Evolutionary conservation across 2,113 vertebrate species (phyloP), one percentile per base, ranked within the genome.

Genomic region (Vulpes lagopus): DNA sequence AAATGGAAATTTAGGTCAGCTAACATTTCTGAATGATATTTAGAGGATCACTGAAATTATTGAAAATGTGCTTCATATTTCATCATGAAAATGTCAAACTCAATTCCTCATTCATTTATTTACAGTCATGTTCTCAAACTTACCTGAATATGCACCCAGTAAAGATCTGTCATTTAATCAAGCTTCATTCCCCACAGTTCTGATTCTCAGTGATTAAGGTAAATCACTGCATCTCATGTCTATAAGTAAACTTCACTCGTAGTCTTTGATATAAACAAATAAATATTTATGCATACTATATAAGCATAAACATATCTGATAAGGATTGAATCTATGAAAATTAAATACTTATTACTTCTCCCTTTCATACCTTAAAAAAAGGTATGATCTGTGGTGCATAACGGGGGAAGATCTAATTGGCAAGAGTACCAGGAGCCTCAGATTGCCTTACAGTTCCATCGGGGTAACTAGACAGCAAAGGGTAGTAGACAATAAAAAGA

Each of bases 1-100:
- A 98, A 98, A 98, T 98, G 96, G 96, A 98, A 98, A 98, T 98
- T 96, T 96, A 94, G 92, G 85, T 96, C 97, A 97, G 97, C 94
- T 96, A 98, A 74, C 89, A 78, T 93, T 98, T 98, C 91, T 97
- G 93, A 96, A 94, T 97, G 97, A 97, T 98, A 97, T 96, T 98
- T 95, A 92, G 38, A 1, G 84, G 93, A 98, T 93, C 97, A 95
- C 92, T 80, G 94, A 96, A 98, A 98, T 98, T 98, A 97, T 91
- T 98, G 95, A 96, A 98, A 98, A 98, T 98, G 80, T 53, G 96
- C 60, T 69, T 32, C 92, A 73, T 92, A 96, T 97, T 98, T 98
- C 95, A 98, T 98, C 96, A 96, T 35, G 76, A 86, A 97, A 97
- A 73, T 96, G 89, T 96, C 97, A 98, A 62, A 93, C 83, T 96